phyloP scores from a whole-genome alignment of 1,140 invertebrate genomes.

The Gryon sp. region DNA sequence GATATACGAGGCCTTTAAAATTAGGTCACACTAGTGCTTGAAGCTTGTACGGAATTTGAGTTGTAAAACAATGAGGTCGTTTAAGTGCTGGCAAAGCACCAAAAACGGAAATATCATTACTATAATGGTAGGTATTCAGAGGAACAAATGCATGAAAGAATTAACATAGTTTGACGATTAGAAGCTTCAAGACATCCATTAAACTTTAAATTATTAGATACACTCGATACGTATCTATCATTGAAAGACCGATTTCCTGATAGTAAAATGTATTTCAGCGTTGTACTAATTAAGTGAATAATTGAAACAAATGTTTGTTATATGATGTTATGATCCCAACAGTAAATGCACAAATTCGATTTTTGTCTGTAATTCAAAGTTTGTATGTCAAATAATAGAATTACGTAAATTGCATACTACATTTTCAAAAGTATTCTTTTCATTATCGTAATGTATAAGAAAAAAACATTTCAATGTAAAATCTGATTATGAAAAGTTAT shows the following conservation, averaged over 20 bases:
- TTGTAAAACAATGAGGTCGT: conserved; percentile 64
- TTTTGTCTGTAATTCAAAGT: no score
- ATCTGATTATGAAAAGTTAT: no score
- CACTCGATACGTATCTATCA: conserved; percentile 37
- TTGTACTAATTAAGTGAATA: no score
- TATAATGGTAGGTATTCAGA: conserved; percentile 58
- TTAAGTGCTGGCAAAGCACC: conserved; percentile 62
- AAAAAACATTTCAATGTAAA: no score
- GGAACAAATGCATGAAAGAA: conserved; percentile 57
- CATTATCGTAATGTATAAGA: no score
- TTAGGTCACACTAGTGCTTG: conserved; percentile 56
- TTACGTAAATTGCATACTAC: no score
- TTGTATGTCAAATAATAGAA: no score
- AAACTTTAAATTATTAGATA: conserved; percentile 42
- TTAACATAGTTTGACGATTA: conserved; percentile 55
- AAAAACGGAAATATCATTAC: conserved; percentile 63
- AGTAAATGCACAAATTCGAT: no score
- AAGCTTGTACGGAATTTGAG: conserved; percentile 59
- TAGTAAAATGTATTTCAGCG: neutral
- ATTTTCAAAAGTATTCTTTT: no score
- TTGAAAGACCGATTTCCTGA: neutral
- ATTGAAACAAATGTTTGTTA: no score
- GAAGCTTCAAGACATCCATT: conserved; percentile 38
- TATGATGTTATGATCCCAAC: no score
- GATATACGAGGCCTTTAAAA: conserved; percentile 49